Evolutionary conservation across 2,113 vertebrate species (phyloP).

Genomic region (Syngnathoides biaculeatus): DNA sequence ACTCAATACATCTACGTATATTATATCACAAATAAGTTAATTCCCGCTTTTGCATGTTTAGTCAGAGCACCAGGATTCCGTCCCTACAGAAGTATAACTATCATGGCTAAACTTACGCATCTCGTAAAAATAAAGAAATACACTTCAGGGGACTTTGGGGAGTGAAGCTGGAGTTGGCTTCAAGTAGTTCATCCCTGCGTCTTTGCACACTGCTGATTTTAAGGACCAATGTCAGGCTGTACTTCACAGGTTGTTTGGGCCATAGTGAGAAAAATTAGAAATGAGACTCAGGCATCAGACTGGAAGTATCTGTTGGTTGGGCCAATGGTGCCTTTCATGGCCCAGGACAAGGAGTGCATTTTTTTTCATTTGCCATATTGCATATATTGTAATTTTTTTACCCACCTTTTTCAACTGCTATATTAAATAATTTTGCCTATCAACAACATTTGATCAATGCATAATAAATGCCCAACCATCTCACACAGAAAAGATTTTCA

Average conservation of each 20-base stretch:
- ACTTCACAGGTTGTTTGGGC: conserved; percentile 33
- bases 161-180: conserved; percentile 32
- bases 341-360: not conserved
- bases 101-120: conserved; percentile 18
- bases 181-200: conserved; percentile 24
- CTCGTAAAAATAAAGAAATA: conserved; percentile 37
- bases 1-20: no score
- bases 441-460: no score
- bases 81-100: conserved; percentile 5
- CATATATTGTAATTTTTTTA: no score
- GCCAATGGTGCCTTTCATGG: conserved; percentile 29
- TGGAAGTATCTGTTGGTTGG: conserved; percentile 41
- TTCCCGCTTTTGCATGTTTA: not conserved
- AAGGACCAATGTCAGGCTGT: conserved; percentile 43
- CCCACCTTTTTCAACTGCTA: no score
- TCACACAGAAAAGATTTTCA: no score
- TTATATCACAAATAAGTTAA: no score
- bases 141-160: conserved; percentile 32
- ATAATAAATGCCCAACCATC: no score
- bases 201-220: conserved; percentile 13
- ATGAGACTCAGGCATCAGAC: conserved; percentile 49
- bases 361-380: no score
- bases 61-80: conserved; percentile 9
- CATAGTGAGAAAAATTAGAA: conserved; percentile 51
- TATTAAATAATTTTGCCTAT: no score